Percentiles rank a stretch among this genome's conserved stretches.
These are phyloP conservation scores for Spinus pinus DNA, from an alignment of 2,797 vertebrate genomes.

Conservation along the genomic window DNA sequence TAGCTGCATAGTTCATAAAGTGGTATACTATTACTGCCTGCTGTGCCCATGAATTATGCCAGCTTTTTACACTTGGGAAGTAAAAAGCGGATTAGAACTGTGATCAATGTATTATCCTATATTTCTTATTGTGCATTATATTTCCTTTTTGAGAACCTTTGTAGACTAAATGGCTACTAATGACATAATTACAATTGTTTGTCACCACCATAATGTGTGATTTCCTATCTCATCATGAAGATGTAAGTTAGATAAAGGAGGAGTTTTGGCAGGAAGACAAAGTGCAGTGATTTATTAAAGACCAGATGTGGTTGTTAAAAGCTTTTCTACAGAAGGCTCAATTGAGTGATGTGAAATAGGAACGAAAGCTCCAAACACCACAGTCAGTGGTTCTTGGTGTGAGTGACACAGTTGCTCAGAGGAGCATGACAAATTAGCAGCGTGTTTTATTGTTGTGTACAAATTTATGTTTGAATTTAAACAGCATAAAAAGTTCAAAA, in stretches of 20 bases:
- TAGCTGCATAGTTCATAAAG: slow-evolving; percentile 80
- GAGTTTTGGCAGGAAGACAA: slow-evolving; percentile 91
- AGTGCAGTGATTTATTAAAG: slow-evolving; percentile 90
- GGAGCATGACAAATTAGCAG: slow-evolving; percentile 66
- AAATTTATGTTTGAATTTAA: slow-evolving; percentile 66
- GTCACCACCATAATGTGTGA: slow-evolving; percentile 88
- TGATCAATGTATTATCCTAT: slow-evolving; percentile 82
- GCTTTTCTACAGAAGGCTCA: slow-evolving; percentile 77
- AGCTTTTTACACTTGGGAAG: slow-evolving; percentile 80
- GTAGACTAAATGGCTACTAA: slow-evolving; percentile 89
- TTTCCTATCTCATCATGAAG: slow-evolving; percentile 92
- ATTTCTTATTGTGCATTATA: slow-evolving; percentile 79
- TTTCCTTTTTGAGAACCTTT: slow-evolving; percentile 83
- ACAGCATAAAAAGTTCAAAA: slow-evolving; percentile 54
- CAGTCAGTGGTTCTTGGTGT: slow-evolving; percentile 67
- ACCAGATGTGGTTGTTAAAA: slow-evolving; percentile 88
- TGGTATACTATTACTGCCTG: slow-evolving; percentile 81
- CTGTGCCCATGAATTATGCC: slow-evolving; percentile 80
- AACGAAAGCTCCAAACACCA: slow-evolving; percentile 50
- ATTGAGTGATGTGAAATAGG: slow-evolving; percentile 75
- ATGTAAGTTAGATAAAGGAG: slow-evolving; percentile 93
- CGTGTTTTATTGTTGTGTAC: slow-evolving; percentile 72
- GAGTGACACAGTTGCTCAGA: slow-evolving; percentile 70
- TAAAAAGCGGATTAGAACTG: slow-evolving; percentile 78
- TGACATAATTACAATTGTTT: slow-evolving; percentile 95